These are phyloP conservation scores for Abrostola tripartita DNA, from an alignment of 2,888 invertebrate species.

Conservation along the genomic window DNA sequence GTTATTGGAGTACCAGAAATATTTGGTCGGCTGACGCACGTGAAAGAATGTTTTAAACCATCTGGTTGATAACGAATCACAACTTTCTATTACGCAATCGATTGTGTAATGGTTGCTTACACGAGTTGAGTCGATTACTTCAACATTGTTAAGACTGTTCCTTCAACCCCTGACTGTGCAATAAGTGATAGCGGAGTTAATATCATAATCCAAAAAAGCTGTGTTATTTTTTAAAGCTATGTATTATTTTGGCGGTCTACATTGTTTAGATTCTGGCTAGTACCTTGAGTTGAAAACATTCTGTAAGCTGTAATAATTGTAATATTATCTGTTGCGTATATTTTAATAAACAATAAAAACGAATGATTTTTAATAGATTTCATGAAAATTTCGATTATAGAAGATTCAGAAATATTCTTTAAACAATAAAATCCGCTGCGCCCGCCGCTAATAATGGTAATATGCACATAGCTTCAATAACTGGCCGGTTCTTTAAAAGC, in stretches of 20 bases:
- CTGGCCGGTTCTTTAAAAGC: slow-evolving; percentile 35
- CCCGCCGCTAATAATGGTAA: slow-evolving; percentile 23
- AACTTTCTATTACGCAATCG: slow-evolving; percentile 65
- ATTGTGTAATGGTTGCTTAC: slow-evolving; percentile 70
- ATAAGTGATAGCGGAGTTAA: slow-evolving; percentile 34
- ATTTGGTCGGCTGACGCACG: slow-evolving; percentile 35
- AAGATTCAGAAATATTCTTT: not conserved
- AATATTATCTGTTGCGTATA: no score
- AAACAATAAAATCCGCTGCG: slow-evolving; percentile 3
- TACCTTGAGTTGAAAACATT: no score
- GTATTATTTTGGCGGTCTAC: no score
- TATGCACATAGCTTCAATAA: slow-evolving; percentile 22
- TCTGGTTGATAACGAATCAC: slow-evolving; percentile 63
- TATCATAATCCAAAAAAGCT: no score
- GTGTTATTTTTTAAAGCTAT: no score
- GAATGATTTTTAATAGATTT: no score
- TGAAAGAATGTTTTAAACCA: slow-evolving; percentile 51
- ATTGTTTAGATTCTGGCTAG: no score
- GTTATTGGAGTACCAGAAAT: slow-evolving; percentile 37
- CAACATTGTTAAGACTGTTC: slow-evolving; percentile 63
- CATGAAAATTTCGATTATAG: no score
- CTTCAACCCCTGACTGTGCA: slow-evolving; percentile 43
- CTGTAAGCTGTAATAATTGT: no score
- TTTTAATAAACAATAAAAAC: no score
- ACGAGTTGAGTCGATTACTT: slow-evolving; percentile 63